Conservation (phyloP, 2,888 invertebrate genomes). For the Pantelozetes paolii region DNA sequence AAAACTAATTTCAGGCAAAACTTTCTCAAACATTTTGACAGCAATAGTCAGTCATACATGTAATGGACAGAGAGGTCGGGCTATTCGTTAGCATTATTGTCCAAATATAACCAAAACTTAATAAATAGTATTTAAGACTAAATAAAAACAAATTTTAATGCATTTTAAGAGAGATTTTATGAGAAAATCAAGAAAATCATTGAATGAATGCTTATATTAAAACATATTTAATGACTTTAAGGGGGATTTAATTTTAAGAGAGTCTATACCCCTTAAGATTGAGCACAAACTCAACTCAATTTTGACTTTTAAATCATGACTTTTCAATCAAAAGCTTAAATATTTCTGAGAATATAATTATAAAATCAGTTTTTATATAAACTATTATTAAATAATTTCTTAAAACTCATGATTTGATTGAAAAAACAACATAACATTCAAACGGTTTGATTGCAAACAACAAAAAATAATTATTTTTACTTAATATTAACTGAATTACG, state of each 20-base stretch:
- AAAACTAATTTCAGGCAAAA: background rate
- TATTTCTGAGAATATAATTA: background rate
- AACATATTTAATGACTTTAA: background rate
- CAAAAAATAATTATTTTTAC: too few relatives aligned
- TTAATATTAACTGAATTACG: too few relatives aligned
- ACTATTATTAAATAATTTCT: background rate
- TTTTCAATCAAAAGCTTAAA: constrained; percentile 22
- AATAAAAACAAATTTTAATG: background rate
- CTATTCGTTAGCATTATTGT: constrained; percentile 21
- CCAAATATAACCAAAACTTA: background rate
- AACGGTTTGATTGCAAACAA: too few relatives aligned
- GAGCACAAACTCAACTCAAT: background rate
- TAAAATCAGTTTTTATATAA: background rate
- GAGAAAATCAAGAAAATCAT: background rate
- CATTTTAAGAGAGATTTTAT: background rate
- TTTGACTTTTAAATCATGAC: constrained; percentile 17
- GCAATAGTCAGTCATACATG: constrained; percentile 12
- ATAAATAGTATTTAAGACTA: background rate
- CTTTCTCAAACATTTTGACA: background rate
- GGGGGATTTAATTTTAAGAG: too few relatives aligned
- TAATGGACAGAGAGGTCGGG: background rate
- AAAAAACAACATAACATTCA: too few relatives aligned
- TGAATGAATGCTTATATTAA: constrained; percentile 2
- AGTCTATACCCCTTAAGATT: constrained; percentile 12
- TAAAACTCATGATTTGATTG: constrained; percentile 12